Evolutionary conservation across 2,797 vertebrate genomes (phyloP), one percentile per base, ranked within the genome.

Genomic region (Chanos chanos): DNA sequence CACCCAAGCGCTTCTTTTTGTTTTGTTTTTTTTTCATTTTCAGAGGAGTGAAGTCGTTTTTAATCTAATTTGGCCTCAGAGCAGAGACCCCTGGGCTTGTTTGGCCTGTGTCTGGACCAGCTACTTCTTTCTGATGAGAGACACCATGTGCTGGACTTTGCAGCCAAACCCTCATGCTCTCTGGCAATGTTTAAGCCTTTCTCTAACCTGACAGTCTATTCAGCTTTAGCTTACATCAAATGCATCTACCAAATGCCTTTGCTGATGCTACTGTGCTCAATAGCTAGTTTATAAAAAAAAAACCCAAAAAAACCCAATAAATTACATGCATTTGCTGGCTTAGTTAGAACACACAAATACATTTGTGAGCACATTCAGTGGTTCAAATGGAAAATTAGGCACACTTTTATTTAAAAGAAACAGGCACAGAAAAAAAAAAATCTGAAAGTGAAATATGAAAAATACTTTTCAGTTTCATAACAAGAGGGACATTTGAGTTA

Each of bases 11-110:
- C 65, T 75, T 70, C 55, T 54, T 47, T 71, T 77, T 58, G 76
- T 81, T 65, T 66, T 66, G 71, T 58, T 76, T 81, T 65, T 66
- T 66, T 71, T 71, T 48, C 61, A 76, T 78, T 83, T 71, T 68
- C 70, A 54, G 67, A 13, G 3, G 64, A 79, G 68, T 72, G 53
- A 72, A 79, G 74, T 77, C 74, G 62, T 81, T 82, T 73, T 77
- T 78, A 81, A 85, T 85, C 81, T 76, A 70, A 84, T 85, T 83
- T 86, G 78, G 68, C 78, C 78, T 70, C 65, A 71, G 74, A 83
- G 74, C 64, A 69, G 21, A 72, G 44, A 36, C 73, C 74, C 74
- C 70, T 69, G 68, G 72, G 76, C 56, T 64, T 74, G 64, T 80
- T 83, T 79, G 73, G 78, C 70, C 69, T 55, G 47, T 25, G 63